Base-by-base conservation (phyloP, 1,140 invertebrate genomes). In the Fopius arisanus region DNA sequence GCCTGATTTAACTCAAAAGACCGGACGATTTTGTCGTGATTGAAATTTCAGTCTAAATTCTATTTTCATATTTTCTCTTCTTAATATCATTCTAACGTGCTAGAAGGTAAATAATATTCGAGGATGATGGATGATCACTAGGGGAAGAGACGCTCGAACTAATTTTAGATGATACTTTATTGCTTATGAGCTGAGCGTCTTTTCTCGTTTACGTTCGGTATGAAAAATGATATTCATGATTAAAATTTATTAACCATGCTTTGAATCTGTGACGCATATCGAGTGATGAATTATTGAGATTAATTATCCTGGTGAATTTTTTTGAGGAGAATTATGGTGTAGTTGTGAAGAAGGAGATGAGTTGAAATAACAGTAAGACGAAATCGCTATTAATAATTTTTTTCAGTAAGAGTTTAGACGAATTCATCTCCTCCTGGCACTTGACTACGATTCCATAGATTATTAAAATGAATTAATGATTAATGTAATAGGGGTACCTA, bases 401-500 rank as follows among this genome's bases (percentile, higher is more conserved):
- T n/a, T n/a, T n/a, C n/a, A n/a, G n/a, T n/a, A n/a, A n/a, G n/a
- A n/a, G n/a, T n/a, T n/a, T n/a, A n/a, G n/a, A n/a, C 7, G 29
- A 37, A 37, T 7, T 1, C 9, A 10, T 37, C 43, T 19, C 14
- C 43, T 48, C 16, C 43, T n/a, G 14, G 14, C 43, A 48, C 16
- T 48, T 48, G 14, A 48, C 16, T 51, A 31, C 23, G 41, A 70
- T 37, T 66, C 2, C 48, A 65, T 31, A 33, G 33, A 65, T 66
- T 31, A 31, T 16, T 63, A 21, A 37, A 63, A 63, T 66, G 31
- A 29, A 51, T 73, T 33, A 65, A 73, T 67, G 31, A 65, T 51
- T 66, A 74, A 74, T 72, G 77, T 75, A 75, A 77, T 19, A 81
- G 78, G 77, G 62, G 28, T 86, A 86, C 84, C 84, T 86, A 85